A percentile compares a stretch with the other conserved stretches of the same genome.
Conservation (phyloP, 2,888 invertebrate genomes). For the Meiosimyza platycephala region DNA sequence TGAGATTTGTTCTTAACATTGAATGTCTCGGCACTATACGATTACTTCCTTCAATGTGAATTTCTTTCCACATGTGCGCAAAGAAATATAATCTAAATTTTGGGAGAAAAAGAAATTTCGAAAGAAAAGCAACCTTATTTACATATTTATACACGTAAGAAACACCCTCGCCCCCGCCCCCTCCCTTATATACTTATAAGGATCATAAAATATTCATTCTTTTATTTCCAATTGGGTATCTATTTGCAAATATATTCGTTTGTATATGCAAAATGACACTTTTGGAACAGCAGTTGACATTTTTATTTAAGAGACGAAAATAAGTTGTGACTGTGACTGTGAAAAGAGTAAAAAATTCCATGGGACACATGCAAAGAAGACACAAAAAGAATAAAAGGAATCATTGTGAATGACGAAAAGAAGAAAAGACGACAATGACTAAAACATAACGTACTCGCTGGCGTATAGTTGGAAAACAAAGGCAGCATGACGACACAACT, state of each 20-base stretch:
- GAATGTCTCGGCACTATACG: too few relatives aligned
- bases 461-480: conserved; percentile 12
- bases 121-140: too few relatives aligned
- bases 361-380: not conserved
- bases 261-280: conserved; percentile 40
- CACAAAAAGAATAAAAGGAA: conserved; percentile 8
- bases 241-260: conserved; percentile 1
- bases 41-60: too few relatives aligned
- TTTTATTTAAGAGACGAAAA: conserved; percentile 40
- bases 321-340: conserved; percentile 5
- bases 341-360: not conserved
- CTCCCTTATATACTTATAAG: too few relatives aligned
- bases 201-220: too few relatives aligned
- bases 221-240: too few relatives aligned
- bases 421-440: not conserved
- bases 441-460: not conserved
- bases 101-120: too few relatives aligned
- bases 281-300: conserved; percentile 42
- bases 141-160: too few relatives aligned
- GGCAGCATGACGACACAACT: not conserved
- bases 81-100: too few relatives aligned
- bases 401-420: conserved; percentile 21
- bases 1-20: too few relatives aligned
- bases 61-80: too few relatives aligned
- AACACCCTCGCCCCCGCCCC: too few relatives aligned